Evolutionary conservation across 2,797 vertebrate species (phyloP).

Genomic region (Thaleichthys pacificus): DNA sequence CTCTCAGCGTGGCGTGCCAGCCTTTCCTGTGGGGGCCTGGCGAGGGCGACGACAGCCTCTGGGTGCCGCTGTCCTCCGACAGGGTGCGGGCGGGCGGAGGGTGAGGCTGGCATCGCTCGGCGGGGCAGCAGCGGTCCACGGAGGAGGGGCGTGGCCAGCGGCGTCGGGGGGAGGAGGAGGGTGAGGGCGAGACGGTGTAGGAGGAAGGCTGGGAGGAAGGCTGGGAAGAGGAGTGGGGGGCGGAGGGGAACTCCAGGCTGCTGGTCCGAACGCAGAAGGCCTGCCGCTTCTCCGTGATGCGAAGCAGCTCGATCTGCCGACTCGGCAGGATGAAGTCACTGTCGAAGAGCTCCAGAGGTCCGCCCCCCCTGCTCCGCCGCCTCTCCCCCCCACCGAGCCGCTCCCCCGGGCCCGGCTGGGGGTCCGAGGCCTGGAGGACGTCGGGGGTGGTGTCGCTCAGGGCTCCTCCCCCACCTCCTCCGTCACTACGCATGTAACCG

Average conservation of each 20-base stretch:
- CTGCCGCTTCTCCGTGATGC: conserved; percentile 89
- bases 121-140: conserved; percentile 67
- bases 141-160: conserved; percentile 69
- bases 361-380: conserved; percentile 43
- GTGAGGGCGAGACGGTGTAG: conserved; percentile 37
- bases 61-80: conserved; percentile 82
- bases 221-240: conserved; percentile 37
- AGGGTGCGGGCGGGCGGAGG: conserved; percentile 65
- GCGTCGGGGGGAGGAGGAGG: conserved; percentile 57
- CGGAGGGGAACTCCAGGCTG: conserved; percentile 85
- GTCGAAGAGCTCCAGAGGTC: conserved; percentile 78
- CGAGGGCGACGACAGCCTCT: conserved; percentile 69
- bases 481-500: conserved; percentile 67
- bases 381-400: conserved; percentile 32
- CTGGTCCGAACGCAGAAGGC: conserved; percentile 88
- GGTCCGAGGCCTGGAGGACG: conserved; percentile 80
- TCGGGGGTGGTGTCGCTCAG: conserved; percentile 78
- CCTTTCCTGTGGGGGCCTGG: conserved; percentile 65
- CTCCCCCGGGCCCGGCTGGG: conserved; percentile 52
- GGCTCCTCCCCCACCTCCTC: conserved; percentile 51
- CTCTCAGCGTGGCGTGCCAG: conserved; percentile 77
- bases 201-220: conserved; percentile 43
- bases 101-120: conserved; percentile 45
- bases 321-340: conserved; percentile 91
- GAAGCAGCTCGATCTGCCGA: conserved; percentile 87